Base-by-base conservation (phyloP, 2,888 invertebrate genomes). In the Rhopalosiphum nymphaeae region DNA sequence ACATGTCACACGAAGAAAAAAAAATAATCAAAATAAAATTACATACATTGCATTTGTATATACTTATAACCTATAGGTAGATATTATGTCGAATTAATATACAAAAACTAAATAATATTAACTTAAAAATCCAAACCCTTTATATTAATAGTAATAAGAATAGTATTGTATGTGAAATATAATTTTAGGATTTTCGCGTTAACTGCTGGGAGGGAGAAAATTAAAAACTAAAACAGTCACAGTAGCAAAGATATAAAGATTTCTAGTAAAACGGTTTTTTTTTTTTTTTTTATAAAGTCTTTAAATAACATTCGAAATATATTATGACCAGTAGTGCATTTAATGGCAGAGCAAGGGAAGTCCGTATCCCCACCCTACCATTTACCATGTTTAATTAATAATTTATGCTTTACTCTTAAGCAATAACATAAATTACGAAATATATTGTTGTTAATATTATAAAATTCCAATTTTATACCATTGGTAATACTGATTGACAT, bases 231-330 rank as follows among this genome's bases (percentile, higher is more conserved):
- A 36, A 78, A 78, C 36, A 78, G 78, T 78, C 78, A 11, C 36
- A 36, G 21, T 78, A 78, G 9, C 36, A 2, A 21, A 36, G 21
- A 78, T 78, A 78, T 78, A 78, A 78, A 21, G 42, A 42, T 78
- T 78, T 78, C 78, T 78, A 78, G 36, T 78, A 78, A 78, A 78
- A 78, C 16, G 78, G n/a, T 78, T 78, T 78, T 78, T 78, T 46
- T n/a, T n/a, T n/a, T 46, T 46, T 44, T 44, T 44, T 44, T 5
- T 36, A 36, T 36, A 78, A 78, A 36, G 36, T 78, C 78, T 78
- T 78, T 36, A 78, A 78, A 78, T 78, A 78, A 78, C 36, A 78
- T 78, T 78, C 3, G 36, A 78, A 78, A 36, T 78, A 78, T 78
- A 36, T 36, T 78, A 78, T 78, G 36, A 36, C 78, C 78, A 36